Evolutionary conservation across 2,797 vertebrate genomes (phyloP), one percentile per base, ranked within the genome.

Genomic region (Amniataba percoides): DNA sequence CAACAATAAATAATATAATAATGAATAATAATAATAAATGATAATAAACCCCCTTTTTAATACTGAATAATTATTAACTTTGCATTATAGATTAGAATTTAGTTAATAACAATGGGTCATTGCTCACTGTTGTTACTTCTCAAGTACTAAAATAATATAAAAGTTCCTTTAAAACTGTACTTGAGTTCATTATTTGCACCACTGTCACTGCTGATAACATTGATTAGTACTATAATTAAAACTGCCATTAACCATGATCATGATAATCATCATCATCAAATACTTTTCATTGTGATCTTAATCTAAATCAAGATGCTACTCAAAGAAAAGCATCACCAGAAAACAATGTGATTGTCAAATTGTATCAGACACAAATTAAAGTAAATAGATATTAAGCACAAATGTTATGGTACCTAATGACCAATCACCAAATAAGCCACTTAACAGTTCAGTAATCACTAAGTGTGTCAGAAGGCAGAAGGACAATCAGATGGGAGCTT

Each of bases 401-500:
- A 12, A 48, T 73, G 23, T 69, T 31, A 21, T 52, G n/a, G 3
- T 36, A 23, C 19, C 48, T 75, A 55, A 71, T 59, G 51, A 77
- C 57, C 19, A 68, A 23, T 51, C 52, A 76, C 5, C 25, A 51
- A 57, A 69, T 72, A 15, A 25, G 51, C 18, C 34, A 8, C 10
- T 55, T 21, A 71, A 71, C 68, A 61, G 60, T 71, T 80, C 71
- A 68, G 31, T 57, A 65, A 64, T 68, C 73, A 48, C 58, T 78
- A 19, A 77, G 15, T 66, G 62, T 61, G 61, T 66, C 68, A 27
- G 56, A 46, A 77, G 57, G 55, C 76, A 80, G 72, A 81, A 66
- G 77, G 75, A 76, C 81, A 66, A 68, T 73, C 77, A 80, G 70
- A 72, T 51, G 65, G 68, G 71, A 81, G 62, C 53, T 80, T 76